Evolutionary conservation across 2,888 invertebrate genomes (phyloP).

Genomic region (Agrochola macilenta): DNA sequence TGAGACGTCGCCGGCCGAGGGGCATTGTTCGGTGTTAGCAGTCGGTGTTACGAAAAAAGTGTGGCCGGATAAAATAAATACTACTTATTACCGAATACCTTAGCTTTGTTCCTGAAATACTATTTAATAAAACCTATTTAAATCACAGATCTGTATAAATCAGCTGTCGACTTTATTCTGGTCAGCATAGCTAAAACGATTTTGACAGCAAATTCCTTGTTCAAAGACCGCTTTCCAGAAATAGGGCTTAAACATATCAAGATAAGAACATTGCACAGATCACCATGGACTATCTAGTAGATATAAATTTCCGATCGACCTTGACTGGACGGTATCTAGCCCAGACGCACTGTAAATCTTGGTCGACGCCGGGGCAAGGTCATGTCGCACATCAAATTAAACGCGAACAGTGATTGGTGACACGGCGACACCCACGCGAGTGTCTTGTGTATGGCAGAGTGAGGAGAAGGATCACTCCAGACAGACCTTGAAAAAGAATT

Average conservation of each 20-base stretch:
- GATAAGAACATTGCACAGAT: conserved; percentile 7
- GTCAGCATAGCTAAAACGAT: background rate
- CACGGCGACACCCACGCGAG: conserved; percentile 50
- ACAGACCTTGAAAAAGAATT: background rate
- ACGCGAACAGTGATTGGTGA: conserved; percentile 62
- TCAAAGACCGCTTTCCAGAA: conserved; percentile 1
- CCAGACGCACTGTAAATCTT: conserved; percentile 63
- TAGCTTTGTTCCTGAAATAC: background rate
- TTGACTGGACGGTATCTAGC: conserved; percentile 47
- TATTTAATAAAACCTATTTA: background rate
- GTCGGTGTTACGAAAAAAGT: background rate
- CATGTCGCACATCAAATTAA: conserved; percentile 62
- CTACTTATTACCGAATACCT: background rate
- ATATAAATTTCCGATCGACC: conserved; percentile 50
- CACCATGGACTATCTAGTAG: conserved; percentile 9
- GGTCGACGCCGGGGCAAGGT: conserved; percentile 59
- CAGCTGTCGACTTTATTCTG: background rate
- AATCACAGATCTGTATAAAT: background rate
- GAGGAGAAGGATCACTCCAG: conserved; percentile 41
- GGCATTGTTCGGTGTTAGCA: conserved; percentile 23
- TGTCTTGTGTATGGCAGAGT: background rate
- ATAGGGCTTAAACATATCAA: background rate
- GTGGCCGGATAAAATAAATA: background rate
- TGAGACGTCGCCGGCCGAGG: background rate
- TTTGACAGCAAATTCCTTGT: background rate